These are phyloP conservation scores for Chaetorhynchus papuensis DNA, from an alignment of 2,113 vertebrate genomes.

Conservation along the genomic window DNA sequence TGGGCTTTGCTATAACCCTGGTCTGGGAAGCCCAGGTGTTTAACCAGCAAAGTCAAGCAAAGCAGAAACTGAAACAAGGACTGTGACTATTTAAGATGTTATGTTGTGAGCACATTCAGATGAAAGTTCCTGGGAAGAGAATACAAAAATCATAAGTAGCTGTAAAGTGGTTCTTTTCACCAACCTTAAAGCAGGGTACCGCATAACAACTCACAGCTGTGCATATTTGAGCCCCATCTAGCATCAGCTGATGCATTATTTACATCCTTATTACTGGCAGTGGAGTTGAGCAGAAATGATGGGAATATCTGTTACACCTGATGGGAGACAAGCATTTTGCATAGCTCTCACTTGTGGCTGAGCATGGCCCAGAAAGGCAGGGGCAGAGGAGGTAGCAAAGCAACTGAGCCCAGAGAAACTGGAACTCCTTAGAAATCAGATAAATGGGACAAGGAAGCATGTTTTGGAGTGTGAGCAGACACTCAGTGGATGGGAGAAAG, in stretches of 20 bases:
- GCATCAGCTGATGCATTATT: constrained; percentile 13
- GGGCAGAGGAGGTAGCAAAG: neutral
- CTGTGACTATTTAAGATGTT: neutral
- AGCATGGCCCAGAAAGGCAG: neutral
- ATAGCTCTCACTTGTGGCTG: neutral
- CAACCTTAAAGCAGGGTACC: neutral
- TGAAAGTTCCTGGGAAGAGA: neutral
- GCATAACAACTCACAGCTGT: neutral
- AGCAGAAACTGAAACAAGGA: neutral
- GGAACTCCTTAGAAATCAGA: neutral
- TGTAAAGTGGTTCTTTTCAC: constrained; percentile 2
- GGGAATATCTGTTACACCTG: neutral
- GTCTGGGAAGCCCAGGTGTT: neutral
- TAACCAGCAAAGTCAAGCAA: neutral
- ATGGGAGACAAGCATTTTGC: neutral
- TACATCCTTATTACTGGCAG: neutral
- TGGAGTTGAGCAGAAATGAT: neutral
- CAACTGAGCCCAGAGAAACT: neutral
- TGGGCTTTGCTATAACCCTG: neutral
- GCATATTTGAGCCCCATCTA: neutral
- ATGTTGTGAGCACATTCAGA: neutral
- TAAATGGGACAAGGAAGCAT: neutral
- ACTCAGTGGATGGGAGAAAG: neutral
- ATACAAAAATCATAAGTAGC: neutral
- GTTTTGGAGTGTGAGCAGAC: neutral